phyloP scores from a whole-genome alignment of 92 coral and sea anemone genomes.

The Muricea muricata region DNA sequence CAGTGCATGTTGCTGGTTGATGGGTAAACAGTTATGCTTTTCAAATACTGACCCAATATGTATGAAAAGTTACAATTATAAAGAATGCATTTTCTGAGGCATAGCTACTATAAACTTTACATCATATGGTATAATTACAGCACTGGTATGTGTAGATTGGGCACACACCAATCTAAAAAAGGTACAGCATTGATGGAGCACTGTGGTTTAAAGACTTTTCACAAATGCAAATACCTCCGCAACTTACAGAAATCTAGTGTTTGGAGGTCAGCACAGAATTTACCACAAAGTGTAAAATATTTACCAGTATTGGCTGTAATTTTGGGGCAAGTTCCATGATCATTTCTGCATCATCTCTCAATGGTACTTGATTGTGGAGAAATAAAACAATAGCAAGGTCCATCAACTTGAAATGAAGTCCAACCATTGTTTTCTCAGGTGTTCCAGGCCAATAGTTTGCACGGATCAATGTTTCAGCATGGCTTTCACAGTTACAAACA shows the following conservation, averaged over 20 bases:
- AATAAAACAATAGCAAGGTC: conserved; percentile 57
- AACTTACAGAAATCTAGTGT: not conserved
- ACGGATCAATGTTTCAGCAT: conserved; percentile 61
- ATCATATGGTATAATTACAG: no score
- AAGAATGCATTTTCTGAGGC: no score
- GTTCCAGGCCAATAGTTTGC: conserved; percentile 76
- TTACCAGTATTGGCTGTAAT: conserved; percentile 58
- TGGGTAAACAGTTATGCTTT: no score
- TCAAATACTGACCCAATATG: no score
- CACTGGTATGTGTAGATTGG: no score
- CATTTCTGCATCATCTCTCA: conserved; percentile 65
- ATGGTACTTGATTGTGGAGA: conserved; percentile 69
- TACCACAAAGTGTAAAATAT: not conserved
- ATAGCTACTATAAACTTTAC: no score
- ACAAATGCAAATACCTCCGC: no score
- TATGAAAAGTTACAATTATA: no score
- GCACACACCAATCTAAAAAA: no score
- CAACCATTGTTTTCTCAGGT: conserved; percentile 65
- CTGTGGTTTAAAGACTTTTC: no score
- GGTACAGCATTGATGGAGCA: no score
- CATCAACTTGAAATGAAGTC: conserved; percentile 60
- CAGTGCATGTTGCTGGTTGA: no score
- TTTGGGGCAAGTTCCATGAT: conserved; percentile 44
- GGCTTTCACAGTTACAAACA: conserved; percentile 72
- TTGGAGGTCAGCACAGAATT: not conserved